phyloP scores from a whole-genome alignment of 2,888 invertebrate genomes.

The Athalia circularis region DNA sequence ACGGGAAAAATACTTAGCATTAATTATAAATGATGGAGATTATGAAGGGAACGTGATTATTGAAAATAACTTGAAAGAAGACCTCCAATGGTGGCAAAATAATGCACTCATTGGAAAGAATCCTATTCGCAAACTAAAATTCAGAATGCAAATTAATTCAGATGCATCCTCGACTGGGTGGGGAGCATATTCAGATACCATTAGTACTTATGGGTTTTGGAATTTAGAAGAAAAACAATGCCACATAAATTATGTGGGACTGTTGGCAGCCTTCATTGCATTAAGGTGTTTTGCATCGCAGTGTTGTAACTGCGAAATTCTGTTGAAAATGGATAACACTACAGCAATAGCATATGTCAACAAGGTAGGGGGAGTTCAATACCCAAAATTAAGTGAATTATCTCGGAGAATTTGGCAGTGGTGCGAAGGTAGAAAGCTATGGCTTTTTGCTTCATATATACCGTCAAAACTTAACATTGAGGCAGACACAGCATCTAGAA shows the following conservation, averaged over 20 bases:
- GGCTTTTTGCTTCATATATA: conserved; percentile 54
- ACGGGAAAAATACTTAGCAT: too few species aligned
- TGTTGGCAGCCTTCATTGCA: conserved; percentile 48
- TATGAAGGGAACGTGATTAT: too few species aligned
- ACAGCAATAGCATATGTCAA: conserved; percentile 53
- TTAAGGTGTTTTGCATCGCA: conserved; percentile 48
- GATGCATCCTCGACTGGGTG: conserved; percentile 48
- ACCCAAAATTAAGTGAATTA: conserved; percentile 43
- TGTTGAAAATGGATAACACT: conserved; percentile 50
- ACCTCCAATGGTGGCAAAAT: too few species aligned
- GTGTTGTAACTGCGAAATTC: conserved; percentile 42
- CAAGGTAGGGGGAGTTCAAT: conserved; percentile 49
- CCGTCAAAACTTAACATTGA: conserved; percentile 51
- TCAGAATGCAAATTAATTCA: conserved; percentile 49
- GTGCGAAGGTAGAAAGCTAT: conserved; percentile 51
- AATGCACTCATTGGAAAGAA: too few species aligned
- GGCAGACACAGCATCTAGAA: conserved; percentile 58
- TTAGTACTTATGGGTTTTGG: conserved; percentile 42
- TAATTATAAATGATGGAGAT: too few species aligned
- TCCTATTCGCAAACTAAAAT: too few species aligned
- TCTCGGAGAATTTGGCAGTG: conserved; percentile 54
- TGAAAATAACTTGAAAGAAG: too few species aligned
- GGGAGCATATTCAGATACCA: conserved; percentile 40
- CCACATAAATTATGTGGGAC: conserved; percentile 51
- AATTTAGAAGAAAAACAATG: not conserved